These are phyloP conservation scores for Diplodus puntazzo DNA, from an alignment of 2,797 vertebrate genomes.

Conservation along the genomic window DNA sequence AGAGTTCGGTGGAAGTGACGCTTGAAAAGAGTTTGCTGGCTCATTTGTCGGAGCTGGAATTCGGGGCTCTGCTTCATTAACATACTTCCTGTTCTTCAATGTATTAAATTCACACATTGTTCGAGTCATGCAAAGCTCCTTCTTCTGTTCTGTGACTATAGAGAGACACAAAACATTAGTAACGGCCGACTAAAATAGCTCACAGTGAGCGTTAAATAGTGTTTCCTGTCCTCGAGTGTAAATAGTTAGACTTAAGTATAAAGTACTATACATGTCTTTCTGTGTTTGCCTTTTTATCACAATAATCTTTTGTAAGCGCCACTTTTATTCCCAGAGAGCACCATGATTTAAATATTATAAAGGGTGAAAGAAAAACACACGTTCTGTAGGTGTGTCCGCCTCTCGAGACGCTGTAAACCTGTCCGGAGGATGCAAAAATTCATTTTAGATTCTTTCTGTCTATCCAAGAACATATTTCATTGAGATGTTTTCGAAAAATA, in stretches of 20 bases:
- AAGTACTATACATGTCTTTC: neutral
- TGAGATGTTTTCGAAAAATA: no score
- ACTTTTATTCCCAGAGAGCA: neutral
- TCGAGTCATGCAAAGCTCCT: neutral
- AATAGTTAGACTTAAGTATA: neutral
- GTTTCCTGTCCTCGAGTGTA: no score
- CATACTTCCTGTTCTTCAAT: neutral
- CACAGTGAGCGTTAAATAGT: no score
- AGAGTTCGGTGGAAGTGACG: neutral
- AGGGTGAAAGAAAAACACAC: neutral
- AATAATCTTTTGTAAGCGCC: no score
- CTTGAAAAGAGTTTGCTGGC: no score
- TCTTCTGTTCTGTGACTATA: no score
- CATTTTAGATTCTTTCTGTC: neutral
- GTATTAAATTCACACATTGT: neutral
- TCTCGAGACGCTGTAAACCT: conserved; percentile 7
- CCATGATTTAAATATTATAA: neutral
- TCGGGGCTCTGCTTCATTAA: no score
- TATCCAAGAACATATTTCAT: neutral
- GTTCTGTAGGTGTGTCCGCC: neutral
- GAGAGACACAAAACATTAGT: no score
- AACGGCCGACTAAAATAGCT: no score
- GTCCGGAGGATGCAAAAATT: neutral
- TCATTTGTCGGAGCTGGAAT: no score
- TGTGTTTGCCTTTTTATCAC: neutral